Base-by-base conservation (phyloP, 2,797 vertebrate genomes). In the Sphenodon punctatus region DNA sequence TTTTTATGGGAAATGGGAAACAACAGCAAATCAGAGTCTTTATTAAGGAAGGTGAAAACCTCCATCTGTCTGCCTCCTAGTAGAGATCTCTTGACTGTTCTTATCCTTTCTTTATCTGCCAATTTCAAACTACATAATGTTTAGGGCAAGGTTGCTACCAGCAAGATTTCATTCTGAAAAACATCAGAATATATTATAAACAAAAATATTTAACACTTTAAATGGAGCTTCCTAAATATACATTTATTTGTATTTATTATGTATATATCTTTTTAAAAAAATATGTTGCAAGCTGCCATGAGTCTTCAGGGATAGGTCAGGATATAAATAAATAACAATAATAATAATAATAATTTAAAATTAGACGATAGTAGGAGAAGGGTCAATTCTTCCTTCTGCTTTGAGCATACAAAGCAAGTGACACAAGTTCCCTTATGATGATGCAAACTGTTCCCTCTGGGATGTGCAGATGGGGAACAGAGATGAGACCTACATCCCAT, bases 71-170 rank as follows among this genome's bases (percentile, higher is more conserved):
- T 51, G 46, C 56, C 22, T 88, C 22, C 38, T 85, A 13, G 32
- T n/a, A 85, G n/a, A 39, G 2, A 0, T 14, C 65, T 55, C 43
- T 51, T 17, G 5, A 49, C 61, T 59, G 19, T 7, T 78, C 75
- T 58, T 85, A n/a, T 65, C 49, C 55, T 88, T 45, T 27, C 27
- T 65, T 1, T 77, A 77, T 55, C 67, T 91, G 49, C 71, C 75
- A 22, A 27, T 19, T 78, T 70, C 46, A 15, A 51, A 34, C 64
- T 59, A 25, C 1, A 0, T 60, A 51, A 82, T 66, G 84, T 76
- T 70, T 78, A 77, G 27, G 49, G 32, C 30, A 42, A 83, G 55
- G 22, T 82, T 63, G 76, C 6, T 51, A 71, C 76, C 17, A 80
- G 30, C 59, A 7, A 59, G 45, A 46, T 46, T 20, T 46, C 36